Base-by-base conservation (phyloP, 2,888 invertebrate species). In the Strigamia maritima region DNA sequence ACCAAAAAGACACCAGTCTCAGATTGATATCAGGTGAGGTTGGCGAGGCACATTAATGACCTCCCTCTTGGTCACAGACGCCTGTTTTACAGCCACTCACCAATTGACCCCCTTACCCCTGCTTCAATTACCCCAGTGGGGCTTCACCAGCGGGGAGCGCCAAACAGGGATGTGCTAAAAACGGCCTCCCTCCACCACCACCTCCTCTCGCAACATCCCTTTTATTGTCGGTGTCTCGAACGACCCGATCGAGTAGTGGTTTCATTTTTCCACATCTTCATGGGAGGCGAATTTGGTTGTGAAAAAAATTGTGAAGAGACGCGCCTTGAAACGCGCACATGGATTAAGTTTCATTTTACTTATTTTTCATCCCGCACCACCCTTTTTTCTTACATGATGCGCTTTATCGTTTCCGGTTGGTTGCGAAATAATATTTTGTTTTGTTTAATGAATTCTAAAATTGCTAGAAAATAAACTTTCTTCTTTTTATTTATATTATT, bases 121-220 rank as follows among this genome's bases (percentile, higher is more conserved):
- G 70, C 70, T 70, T 70, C 70, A 70, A 70, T 70, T 70, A 70
- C 70, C 70, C 70, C 70, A 26, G 70, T 70, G 70, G 70, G 70
- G 70, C 14, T 70, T 70, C 70, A 70, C 26, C 70, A 28, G 60
- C 19, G 70, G 70, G 70, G 70, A 70, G 70, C 70, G 24, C 70
- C 28, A 10, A 70, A 26, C 70, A 70, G 70, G 26, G 70, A 24
- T 49, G 49, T 49, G 49, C 49, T 49, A 49, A 19, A 35, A 35
- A 35, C 35, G 10, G 6, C 35, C 35, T 4, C 44, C 44, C 44
- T 44, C 44, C 44, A 12, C n/a, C n/a, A 1, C 16, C 44, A 7
- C 44, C n/a, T 44, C 35, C 35, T 44, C n/a, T 14, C 44, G 10
- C 54, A 19, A n/a, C 7, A 24, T 14, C 28, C n/a, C 14, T 12